These are phyloP conservation scores for Microtus obscurus DNA, from an alignment of 2,797 vertebrate genomes.

Conservation along the genomic window DNA sequence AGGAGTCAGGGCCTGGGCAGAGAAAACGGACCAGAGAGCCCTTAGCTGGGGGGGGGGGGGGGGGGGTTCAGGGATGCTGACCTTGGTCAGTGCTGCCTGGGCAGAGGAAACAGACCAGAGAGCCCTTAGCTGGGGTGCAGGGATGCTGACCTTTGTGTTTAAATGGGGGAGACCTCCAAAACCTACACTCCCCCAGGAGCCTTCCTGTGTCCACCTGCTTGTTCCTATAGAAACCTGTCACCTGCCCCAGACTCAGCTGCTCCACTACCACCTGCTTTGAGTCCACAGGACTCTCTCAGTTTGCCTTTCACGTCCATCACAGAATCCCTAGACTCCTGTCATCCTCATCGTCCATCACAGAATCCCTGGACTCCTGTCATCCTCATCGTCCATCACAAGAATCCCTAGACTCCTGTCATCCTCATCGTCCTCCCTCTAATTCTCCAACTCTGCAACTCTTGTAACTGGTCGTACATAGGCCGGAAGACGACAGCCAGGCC, in stretches of 20 bases:
- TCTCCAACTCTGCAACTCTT: neutral
- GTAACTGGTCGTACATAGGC: neutral
- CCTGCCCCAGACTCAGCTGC: neutral
- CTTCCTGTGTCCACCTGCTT: neutral
- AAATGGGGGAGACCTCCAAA: neutral
- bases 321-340: neutral
- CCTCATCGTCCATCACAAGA: neutral
- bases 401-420: neutral
- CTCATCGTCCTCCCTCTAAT: neutral
- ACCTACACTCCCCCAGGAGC: neutral
- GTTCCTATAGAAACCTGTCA: neutral
- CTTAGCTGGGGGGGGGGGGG: neutral
- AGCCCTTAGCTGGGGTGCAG: neutral
- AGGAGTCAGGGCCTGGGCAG: neutral
- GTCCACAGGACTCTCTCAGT: neutral
- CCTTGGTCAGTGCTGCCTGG: neutral
- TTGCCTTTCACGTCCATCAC: neutral
- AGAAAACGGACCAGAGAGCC: neutral
- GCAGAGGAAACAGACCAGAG: neutral
- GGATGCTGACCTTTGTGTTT: neutral
- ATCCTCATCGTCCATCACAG: neutral
- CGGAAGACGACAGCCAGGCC: neutral
- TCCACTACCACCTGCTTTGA: neutral
- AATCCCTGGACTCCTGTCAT: too few species aligned
- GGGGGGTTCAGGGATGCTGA: too few species aligned